phyloP scores from a whole-genome alignment of 2,113 vertebrate species.

The Lycaon pictus region DNA sequence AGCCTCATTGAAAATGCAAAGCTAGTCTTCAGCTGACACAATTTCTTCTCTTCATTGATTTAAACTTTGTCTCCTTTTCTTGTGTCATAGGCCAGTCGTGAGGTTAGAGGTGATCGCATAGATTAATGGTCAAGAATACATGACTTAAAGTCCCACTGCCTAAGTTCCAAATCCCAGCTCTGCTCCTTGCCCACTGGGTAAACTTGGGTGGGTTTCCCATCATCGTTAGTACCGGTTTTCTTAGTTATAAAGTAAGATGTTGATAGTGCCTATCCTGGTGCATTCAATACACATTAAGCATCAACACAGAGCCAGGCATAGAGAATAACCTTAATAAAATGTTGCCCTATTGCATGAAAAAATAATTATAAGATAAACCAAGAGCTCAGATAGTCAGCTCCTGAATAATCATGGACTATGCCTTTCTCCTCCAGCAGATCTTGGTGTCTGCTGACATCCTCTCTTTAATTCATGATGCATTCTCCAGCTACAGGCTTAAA shows the following conservation, averaged over 20 bases:
- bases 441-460: conserved; percentile 38
- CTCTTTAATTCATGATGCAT: conserved; percentile 5
- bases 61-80: conserved; percentile 5
- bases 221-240: not conserved
- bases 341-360: not conserved
- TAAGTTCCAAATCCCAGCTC: not conserved
- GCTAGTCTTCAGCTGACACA: not conserved
- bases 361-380: conserved; percentile 8
- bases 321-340: conserved; percentile 23
- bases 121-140: not conserved
- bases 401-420: not conserved
- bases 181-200: not conserved
- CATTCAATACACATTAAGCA: not conserved
- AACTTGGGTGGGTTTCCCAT: not conserved
- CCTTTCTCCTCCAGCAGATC: conserved; percentile 25
- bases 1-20: conserved; percentile 40
- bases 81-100: not conserved
- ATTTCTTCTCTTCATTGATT: conserved; percentile 33
- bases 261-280: not conserved
- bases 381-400: not conserved
- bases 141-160: not conserved
- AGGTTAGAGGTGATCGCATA: not conserved
- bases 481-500: conserved; percentile 37
- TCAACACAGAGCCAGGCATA: not conserved
- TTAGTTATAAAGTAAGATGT: conserved; percentile 31